phyloP scores from a whole-genome alignment of 2,888 invertebrate species.

The Limnephilus auricula region DNA sequence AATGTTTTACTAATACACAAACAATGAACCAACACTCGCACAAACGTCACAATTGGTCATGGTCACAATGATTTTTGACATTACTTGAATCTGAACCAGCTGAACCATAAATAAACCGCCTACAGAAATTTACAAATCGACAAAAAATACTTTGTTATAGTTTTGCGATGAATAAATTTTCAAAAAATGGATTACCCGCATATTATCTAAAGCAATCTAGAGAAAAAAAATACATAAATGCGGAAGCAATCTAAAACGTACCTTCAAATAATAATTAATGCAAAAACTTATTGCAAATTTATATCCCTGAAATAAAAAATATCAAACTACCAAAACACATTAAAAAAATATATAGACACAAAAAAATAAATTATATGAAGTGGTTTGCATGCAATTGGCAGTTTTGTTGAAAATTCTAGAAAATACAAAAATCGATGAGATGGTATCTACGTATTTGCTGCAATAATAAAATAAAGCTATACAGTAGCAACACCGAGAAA shows the following conservation, averaged over 20 bases:
- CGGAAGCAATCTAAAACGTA: background rate
- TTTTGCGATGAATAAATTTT: background rate
- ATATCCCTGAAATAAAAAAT: background rate
- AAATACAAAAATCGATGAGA: background rate
- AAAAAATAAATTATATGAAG: too few species aligned
- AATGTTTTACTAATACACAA: too few species aligned
- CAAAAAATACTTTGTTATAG: background rate
- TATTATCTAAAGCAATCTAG: background rate
- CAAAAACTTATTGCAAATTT: background rate
- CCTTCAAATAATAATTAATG: background rate
- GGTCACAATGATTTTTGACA: constrained; percentile 6
- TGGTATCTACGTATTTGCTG: background rate
- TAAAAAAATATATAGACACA: background rate
- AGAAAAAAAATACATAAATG: background rate
- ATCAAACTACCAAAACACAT: background rate
- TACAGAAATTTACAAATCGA: background rate
- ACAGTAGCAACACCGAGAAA: constrained; percentile 42
- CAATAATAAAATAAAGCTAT: background rate
- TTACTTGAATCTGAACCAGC: background rate
- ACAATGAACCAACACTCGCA: too few species aligned
- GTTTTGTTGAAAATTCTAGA: background rate
- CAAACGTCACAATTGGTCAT: too few species aligned
- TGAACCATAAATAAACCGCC: background rate
- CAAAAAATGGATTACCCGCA: background rate
- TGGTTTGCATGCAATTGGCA: background rate